Evolutionary conservation across 2,113 vertebrate genomes (phyloP), one percentile per base, ranked within the genome.

Genomic region (Platycercus adscitus): DNA sequence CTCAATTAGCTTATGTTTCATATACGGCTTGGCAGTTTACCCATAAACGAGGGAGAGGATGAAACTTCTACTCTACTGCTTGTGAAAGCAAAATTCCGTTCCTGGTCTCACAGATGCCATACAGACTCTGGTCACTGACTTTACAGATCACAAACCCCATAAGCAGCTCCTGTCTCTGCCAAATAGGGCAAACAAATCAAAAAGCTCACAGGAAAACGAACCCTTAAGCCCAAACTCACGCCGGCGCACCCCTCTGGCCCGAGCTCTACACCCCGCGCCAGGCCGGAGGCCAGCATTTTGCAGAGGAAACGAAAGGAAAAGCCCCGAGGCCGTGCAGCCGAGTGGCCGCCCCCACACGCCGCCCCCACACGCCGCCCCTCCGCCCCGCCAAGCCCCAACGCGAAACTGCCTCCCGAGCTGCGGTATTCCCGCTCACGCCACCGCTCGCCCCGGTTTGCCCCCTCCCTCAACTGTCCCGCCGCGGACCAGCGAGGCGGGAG

Each of bases 111-210:
- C 50, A 29, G n/a, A 39, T 3, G 23, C 9, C 2, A 9, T 17
- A 13, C n/a, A 15, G 46, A 7, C 33, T 37, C 7, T 1, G 7
- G 19, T 5, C 29, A n/a, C 33, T 2, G n/a, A 9, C 77, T 12
- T 24, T 4, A 49, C 23, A 4, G 7, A 50, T 15, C 5, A 28
- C 29, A 60, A 53, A 29, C 13, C 13, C 7, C 2, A 25, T 0
- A 5, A 28, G 55, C 58, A 53, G 43, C 70, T 71, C 81, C 18
- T 0, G 5, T 10, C 33, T 20, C 29, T 19, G 52, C 55, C 65
- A 5, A 13, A 7, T 0, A 6, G 31, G 33, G 5, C 52, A 18
- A 35, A 33, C 17, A 13, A 5, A 52, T 0, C 12, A 16, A 1
- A 6, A n/a, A 35, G 17, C 60, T 9, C 28, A 7, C 65, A 43